Conservation (phyloP, 2,113 vertebrate species). For the Rhea americana region DNA sequence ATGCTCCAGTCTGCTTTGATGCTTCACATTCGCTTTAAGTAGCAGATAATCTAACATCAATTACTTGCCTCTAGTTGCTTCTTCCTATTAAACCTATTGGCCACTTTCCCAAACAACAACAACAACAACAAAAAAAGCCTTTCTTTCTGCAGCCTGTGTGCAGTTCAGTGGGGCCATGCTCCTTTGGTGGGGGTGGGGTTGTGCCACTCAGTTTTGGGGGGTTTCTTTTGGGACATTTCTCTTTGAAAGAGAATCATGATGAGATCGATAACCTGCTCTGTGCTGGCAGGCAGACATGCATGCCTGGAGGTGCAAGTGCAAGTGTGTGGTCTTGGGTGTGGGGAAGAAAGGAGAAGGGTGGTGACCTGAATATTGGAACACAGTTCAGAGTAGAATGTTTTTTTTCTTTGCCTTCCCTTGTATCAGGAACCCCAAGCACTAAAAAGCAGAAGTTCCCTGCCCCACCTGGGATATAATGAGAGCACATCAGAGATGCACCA, state of each 20-base stretch:
- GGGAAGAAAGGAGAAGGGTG: conserved; percentile 46
- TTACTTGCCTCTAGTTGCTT: not conserved
- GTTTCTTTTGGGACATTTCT: conserved; percentile 40
- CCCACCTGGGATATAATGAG: not conserved
- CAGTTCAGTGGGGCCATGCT: not conserved
- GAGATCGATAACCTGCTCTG: conserved; percentile 5
- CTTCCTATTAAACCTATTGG: not conserved
- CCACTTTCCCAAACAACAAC: not conserved
- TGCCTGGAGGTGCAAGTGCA: conserved; percentile 41
- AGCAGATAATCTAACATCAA: not conserved
- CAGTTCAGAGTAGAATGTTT: conserved; percentile 26
- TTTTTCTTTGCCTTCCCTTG: not conserved
- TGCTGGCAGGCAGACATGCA: conserved; percentile 9
- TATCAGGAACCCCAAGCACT: not conserved
- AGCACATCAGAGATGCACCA: accelerated
- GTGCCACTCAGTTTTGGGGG: not conserved
- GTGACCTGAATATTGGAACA: conserved; percentile 55
- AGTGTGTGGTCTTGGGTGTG: conserved; percentile 64
- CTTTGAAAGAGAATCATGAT: conserved; percentile 16
- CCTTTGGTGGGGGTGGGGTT: not conserved
- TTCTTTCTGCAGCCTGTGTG: not conserved
- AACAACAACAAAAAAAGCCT: not conserved
- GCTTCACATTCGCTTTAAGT: not conserved
- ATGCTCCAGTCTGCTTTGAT: not conserved
- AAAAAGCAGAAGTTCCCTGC: conserved; percentile 9